Conservation (phyloP, 2,888 invertebrate species). For the Stomorhina lunata region DNA sequence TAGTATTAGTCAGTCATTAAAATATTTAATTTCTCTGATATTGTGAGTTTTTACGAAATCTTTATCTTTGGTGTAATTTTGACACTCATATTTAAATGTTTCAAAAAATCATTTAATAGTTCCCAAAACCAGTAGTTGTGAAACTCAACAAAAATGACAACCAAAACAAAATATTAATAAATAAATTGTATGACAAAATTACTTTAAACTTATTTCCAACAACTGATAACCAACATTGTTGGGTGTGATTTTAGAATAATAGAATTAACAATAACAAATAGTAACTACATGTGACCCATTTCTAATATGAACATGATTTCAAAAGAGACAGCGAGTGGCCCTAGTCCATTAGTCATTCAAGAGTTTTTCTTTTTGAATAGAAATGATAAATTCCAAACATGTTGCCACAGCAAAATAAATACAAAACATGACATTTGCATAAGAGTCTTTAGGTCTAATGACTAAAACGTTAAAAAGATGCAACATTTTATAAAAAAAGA, state of each 20-base stretch:
- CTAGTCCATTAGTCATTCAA: conserved; percentile 34
- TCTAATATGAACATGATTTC: conserved; percentile 36
- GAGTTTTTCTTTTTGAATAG: not conserved
- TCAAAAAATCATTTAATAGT: not conserved
- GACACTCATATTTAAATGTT: not conserved
- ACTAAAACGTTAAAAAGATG: not conserved
- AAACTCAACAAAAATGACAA: conserved; percentile 10
- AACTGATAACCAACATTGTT: not conserved
- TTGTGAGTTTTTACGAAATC: not conserved
- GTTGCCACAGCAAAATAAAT: conserved; percentile 42
- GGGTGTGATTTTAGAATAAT: conserved; percentile 41
- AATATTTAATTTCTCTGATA: not conserved
- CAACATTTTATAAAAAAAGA: conserved; percentile 6
- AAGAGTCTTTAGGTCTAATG: conserved; percentile 42
- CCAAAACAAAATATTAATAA: not conserved
- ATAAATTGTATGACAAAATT: conserved; percentile 43
- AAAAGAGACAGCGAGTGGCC: conserved; percentile 12
- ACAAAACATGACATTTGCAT: conserved; percentile 49
- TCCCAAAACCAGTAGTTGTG: conserved; percentile 33
- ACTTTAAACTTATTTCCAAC: not conserved
- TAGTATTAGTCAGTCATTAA: too few species aligned
- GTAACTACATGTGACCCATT: conserved; percentile 41
- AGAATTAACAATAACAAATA: not conserved
- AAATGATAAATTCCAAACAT: conserved; percentile 59
- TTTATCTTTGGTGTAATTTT: not conserved